These are phyloP conservation scores for Drosophila infuscata DNA, from an alignment of 2,888 invertebrate genomes.

Conservation along the genomic window DNA sequence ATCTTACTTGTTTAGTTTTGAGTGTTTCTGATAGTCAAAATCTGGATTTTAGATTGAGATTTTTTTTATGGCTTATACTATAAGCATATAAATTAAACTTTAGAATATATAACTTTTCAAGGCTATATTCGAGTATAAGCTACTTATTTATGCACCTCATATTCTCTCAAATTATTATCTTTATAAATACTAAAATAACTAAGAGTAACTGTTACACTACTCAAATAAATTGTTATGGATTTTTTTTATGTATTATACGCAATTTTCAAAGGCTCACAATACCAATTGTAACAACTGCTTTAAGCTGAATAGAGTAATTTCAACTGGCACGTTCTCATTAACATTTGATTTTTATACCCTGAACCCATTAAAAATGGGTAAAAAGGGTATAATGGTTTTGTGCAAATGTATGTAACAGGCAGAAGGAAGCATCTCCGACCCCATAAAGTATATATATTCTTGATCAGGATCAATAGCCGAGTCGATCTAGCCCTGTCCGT, in stretches of 20 bases:
- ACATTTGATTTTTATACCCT: not conserved
- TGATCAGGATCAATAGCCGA: no score
- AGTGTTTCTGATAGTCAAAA: not conserved
- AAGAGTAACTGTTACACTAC: not conserved
- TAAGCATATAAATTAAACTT: no score
- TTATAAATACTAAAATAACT: not conserved
- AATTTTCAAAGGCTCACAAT: not conserved
- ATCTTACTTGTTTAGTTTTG: not conserved
- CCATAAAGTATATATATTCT: no score
- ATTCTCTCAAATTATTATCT: not conserved
- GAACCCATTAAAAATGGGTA: no score
- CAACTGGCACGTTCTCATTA: not conserved
- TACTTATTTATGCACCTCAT: not conserved
- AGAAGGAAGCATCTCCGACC: no score
- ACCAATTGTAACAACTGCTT: not conserved
- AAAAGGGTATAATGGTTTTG: no score
- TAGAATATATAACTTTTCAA: not conserved
- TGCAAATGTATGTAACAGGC: no score
- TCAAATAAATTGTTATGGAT: not conserved
- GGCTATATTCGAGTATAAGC: not conserved
- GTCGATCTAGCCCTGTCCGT: no score
- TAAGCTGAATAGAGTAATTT: not conserved
- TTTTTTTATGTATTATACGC: not conserved
- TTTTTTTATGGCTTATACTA: no score
- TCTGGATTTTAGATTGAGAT: no score